phyloP scores from a whole-genome alignment of 2,888 invertebrate species.

The Tubiluchus corallicola region DNA sequence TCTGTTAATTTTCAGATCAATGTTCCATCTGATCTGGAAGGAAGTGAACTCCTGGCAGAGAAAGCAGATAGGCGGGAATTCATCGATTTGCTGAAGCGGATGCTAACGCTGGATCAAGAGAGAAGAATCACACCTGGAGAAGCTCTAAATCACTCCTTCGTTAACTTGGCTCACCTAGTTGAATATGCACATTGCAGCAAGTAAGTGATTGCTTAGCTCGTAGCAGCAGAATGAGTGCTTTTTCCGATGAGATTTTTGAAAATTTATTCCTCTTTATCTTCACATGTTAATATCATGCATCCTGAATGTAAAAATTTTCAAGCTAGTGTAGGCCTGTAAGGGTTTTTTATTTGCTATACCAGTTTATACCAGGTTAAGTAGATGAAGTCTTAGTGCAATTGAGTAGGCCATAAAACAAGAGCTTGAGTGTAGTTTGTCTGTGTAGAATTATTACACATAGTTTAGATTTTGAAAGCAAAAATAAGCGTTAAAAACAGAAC shows the following conservation, averaged over 20 bases:
- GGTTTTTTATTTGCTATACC: no score
- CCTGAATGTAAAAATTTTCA: not conserved
- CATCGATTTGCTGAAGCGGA: slow-evolving; percentile 87
- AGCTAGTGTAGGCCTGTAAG: no score
- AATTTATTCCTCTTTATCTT: not conserved
- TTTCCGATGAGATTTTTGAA: not conserved
- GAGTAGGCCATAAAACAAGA: no score
- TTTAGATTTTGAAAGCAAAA: no score
- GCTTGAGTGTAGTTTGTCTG: no score
- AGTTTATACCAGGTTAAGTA: no score
- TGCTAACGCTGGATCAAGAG: slow-evolving; percentile 96
- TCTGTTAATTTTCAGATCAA: slow-evolving; percentile 74
- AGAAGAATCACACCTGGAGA: slow-evolving; percentile 85
- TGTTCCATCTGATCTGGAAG: slow-evolving; percentile 90
- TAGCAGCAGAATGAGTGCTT: no score
- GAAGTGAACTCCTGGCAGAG: slow-evolving; percentile 85
- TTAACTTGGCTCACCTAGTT: slow-evolving; percentile 72
- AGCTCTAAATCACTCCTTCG: slow-evolving; percentile 85
- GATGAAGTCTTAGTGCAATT: no score
- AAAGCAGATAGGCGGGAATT: slow-evolving; percentile 93
- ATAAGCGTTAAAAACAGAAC: no score
- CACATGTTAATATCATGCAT: not conserved
- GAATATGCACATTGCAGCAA: slow-evolving; percentile 94
- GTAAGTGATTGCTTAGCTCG: no score
- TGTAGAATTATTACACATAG: no score